Evolutionary conservation across 1,140 invertebrate genomes (phyloP).

Genomic region (Metopolophium dirhodum): DNA sequence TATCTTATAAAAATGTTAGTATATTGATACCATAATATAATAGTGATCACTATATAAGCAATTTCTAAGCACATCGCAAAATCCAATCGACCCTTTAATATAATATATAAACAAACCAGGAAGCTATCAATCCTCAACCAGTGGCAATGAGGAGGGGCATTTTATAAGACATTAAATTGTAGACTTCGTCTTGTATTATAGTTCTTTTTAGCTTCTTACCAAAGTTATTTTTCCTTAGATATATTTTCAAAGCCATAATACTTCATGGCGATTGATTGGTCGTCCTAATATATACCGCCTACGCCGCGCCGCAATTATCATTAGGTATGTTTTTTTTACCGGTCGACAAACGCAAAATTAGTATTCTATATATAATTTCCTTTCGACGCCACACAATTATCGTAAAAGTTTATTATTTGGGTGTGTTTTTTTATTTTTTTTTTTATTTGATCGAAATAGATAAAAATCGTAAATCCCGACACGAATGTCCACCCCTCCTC

Average conservation of each 20-base stretch:
- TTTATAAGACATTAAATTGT: neutral
- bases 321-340: neutral
- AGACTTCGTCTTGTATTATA: neutral
- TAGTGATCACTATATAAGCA: neutral
- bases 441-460: neutral
- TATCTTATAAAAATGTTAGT: too few species aligned
- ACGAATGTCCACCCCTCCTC: neutral
- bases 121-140: neutral
- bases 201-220: neutral
- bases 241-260: neutral
- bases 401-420: neutral
- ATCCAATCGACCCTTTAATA: neutral
- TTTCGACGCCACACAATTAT: neutral
- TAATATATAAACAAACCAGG: neutral
- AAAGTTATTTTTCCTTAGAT: neutral
- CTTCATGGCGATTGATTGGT: neutral
- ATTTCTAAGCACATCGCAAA: neutral
- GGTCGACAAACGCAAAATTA: neutral
- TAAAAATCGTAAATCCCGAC: neutral
- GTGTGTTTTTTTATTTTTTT: neutral
- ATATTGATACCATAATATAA: neutral
- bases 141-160: neutral
- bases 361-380: conserved; percentile 12
- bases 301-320: neutral
- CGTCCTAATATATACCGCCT: neutral